Evolutionary conservation across 2,888 invertebrate genomes (phyloP), one percentile per base, ranked within the genome.

Genomic region (Apamea crenata): DNA sequence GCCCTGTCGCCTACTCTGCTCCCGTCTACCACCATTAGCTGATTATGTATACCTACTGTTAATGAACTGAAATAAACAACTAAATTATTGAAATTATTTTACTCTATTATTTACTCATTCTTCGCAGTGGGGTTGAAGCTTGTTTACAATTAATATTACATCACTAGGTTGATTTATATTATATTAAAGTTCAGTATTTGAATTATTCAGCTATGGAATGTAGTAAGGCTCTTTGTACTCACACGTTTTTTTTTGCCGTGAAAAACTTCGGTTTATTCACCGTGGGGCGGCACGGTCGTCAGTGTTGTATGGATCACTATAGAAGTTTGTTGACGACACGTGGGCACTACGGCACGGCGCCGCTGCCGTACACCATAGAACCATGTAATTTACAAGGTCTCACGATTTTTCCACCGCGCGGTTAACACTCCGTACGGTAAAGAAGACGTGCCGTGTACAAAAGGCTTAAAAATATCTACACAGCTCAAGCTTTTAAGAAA

Each of bases 1-100:
- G 40, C 29, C 92, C 92, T 2, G 89, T 91, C 21, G 87, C 89
- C 6, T 87, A 93, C 92, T 87, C 95, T 44, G 93, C 92, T n/a
- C 94, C 93, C 21, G 89, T 92, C 29, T 95, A 95, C 92, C 94
- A 95, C 92, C 95, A 96, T 90, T 95, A 91, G 74, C 0, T 53
- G 12, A 16, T 56, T 56, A 12, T 18, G 6, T 25, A 14, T 47
- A 44, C 3, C 21, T n/a, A 77, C 32, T 66, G 25, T 67, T 14
- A 63, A 78, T 69, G 69, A 65, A 83, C 83, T 83, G 61, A 77
- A 85, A 78, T 84, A 84, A 81, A 84, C 1, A 47, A 70, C 40
- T 75, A 85, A 84, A 29, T 82, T 84, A 84, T 84, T 59, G n/a
- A n/a, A 59, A 59, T 56, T 56, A 56, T 25, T 25, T 56, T 56